Evolutionary conservation across 2,888 invertebrate genomes (phyloP), one percentile per base, ranked within the genome.

Genomic region (Antheraea assamensis): DNA sequence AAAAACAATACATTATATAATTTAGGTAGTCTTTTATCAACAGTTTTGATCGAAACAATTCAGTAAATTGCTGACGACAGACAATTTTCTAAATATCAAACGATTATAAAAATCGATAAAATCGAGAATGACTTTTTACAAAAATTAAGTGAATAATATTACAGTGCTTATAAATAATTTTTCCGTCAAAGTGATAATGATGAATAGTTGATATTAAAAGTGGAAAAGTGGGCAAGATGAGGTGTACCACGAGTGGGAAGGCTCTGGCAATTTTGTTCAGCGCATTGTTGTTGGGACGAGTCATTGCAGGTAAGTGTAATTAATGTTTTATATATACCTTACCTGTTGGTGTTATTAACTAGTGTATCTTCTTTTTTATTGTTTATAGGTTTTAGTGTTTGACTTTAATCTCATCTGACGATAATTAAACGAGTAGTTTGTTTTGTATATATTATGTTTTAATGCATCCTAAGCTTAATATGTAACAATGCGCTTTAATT

Each of bases 181-280:
- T 61, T 35, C 17, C 15, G 58, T 79, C 64, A 71, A 72, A 76
- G 75, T 79, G 78, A 27, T n/a, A 61, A 64, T 70, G 47, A 82
- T 83, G 84, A 76, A 79, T 82, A 90, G 89, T 89, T 89, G 90
- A 89, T 88, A 83, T 83, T 79, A 76, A 80, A 58, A 76, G 74
- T 77, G 75, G 80, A 77, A 77, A 77, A 76, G 77, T 77, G 78
- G 77, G 79, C 86, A 91, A 88, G 81, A 94, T 93, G 94, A 87
- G 85, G 82, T 83, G 85, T 77, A 84, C 88, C 78, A 88, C 85
- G 76, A 87, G 89, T 79, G 85, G 89, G 73, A 89, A 91, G 74
- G 83, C 92, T 83, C 87, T 94, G 80, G 93, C 94, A 74, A 91
- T 94, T 77, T 83, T 94, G 78, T 92, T 94, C 88, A 94, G 93